Evolutionary conservation across 2,113 vertebrate species (phyloP).

Genomic region (Electrona antarctica): DNA sequence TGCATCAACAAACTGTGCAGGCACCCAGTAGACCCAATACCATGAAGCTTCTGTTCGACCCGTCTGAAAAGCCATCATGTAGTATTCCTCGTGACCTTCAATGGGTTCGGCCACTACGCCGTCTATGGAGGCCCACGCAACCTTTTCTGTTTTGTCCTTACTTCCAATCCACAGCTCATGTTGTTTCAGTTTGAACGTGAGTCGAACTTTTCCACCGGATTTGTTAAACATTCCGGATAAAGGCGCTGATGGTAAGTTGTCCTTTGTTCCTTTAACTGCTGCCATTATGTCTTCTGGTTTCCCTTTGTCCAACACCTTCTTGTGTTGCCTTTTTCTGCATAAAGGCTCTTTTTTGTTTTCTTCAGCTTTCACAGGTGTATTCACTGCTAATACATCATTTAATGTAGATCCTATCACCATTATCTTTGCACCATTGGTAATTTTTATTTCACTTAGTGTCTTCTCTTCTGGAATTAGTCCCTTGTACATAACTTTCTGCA

Average conservation of each 20-base stretch:
- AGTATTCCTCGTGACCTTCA: conserved; percentile 96
- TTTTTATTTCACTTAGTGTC: conserved; percentile 94
- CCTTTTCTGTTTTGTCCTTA: conserved; percentile 98
- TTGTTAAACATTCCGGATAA: conserved; percentile 99
- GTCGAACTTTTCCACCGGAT: conserved; percentile 94
- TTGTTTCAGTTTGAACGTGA: conserved; percentile 98
- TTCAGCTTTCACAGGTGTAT: conserved; percentile 94
- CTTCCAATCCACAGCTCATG: conserved; percentile 99
- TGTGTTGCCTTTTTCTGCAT: conserved; percentile 99
- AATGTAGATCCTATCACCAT: conserved; percentile 99
- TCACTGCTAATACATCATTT: conserved; percentile 96
- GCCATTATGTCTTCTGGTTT: conserved; percentile 98
- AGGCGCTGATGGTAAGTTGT: conserved; percentile 95
- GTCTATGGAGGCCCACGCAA: conserved; percentile 99
- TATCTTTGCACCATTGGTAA: conserved; percentile 96
- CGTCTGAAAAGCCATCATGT: conserved; percentile 99
- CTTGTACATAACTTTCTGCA: conserved; percentile 99
- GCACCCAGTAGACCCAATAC: conserved; percentile 99
- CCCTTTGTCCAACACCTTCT: conserved; percentile 98
- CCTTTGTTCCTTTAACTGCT: conserved; percentile 93
- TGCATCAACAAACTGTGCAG: conserved; percentile 98
- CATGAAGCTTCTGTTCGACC: conserved; percentile 99
- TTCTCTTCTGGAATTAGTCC: conserved; percentile 96
- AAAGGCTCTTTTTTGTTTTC: conserved; percentile 97
- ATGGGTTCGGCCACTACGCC: conserved; percentile 98